These are phyloP conservation scores for Scolopax rusticola DNA, from an alignment of 2,797 vertebrate genomes.

Conservation along the genomic window DNA sequence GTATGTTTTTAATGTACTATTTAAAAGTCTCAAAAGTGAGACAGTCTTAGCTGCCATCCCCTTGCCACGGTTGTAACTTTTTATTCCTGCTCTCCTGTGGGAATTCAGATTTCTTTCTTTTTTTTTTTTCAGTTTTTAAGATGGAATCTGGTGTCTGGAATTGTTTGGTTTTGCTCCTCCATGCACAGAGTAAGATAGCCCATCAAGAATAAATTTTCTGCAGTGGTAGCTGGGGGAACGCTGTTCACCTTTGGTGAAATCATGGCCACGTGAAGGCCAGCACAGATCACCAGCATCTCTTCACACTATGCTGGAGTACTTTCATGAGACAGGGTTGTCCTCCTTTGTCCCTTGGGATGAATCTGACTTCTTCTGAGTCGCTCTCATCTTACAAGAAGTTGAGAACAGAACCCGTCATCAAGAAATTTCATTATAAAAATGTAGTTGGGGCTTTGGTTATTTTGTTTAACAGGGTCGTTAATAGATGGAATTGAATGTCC, in stretches of 20 bases:
- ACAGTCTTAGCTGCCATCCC: not conserved
- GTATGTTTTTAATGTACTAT: not conserved
- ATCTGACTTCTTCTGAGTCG: not conserved
- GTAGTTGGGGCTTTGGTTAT: not conserved
- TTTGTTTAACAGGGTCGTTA: not conserved
- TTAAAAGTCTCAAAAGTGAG: not conserved
- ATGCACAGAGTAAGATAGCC: not conserved
- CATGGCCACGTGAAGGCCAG: rapidly evolving
- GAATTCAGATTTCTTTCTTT: not conserved
- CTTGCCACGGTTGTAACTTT: not conserved
- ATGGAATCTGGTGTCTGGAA: not conserved
- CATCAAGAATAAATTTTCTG: not conserved
- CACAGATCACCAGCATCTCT: not conserved
- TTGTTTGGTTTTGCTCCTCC: not conserved
- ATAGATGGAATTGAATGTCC: not conserved
- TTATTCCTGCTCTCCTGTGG: not conserved
- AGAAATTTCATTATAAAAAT: not conserved
- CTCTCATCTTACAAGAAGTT: not conserved
- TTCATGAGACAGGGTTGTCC: not conserved
- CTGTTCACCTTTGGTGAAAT: not conserved
- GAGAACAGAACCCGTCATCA: not conserved
- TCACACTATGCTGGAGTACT: not conserved
- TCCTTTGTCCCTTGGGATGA: not conserved
- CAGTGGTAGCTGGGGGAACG: not conserved
- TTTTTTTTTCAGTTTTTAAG: not conserved